Conservation (phyloP, 2,888 invertebrate genomes). For the Heteromyza rotundicornis region DNA sequence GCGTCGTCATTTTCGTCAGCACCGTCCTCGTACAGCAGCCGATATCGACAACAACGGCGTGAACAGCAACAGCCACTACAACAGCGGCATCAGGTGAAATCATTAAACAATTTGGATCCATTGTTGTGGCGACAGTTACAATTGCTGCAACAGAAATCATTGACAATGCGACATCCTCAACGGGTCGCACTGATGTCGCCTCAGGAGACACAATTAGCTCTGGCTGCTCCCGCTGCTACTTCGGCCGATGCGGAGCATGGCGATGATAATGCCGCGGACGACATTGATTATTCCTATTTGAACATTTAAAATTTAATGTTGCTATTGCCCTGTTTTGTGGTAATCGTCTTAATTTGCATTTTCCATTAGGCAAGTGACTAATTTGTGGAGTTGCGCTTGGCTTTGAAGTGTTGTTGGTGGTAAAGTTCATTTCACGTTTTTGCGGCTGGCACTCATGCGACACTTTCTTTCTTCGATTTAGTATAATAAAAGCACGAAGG, state of each 20-base stretch:
- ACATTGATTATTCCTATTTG: conserved; percentile 41
- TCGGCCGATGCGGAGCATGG: conserved; percentile 2
- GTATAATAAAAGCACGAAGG: conserved; percentile 20
- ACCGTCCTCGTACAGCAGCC: neutral
- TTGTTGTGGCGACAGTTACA: conserved; percentile 36
- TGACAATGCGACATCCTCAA: conserved; percentile 31
- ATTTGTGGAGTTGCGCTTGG: no score
- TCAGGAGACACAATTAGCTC: conserved; percentile 49
- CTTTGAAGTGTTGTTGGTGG: no score
- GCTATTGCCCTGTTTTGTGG: conserved; percentile 16
- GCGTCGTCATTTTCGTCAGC: conserved; percentile 16
- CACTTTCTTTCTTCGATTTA: neutral
- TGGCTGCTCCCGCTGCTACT: conserved; percentile 25
- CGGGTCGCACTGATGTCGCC: conserved; percentile 25
- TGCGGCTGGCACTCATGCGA: conserved; percentile 19
- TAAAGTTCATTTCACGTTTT: conserved; percentile 12
- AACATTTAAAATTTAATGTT: conserved; percentile 40
- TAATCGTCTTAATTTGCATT: neutral
- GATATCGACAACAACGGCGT: neutral
- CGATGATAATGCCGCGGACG: conserved; percentile 29
- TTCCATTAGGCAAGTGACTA: neutral
- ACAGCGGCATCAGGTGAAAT: conserved; percentile 24
- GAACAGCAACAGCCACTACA: conserved; percentile 23
- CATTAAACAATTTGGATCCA: conserved; percentile 33
- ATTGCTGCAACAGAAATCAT: conserved; percentile 26